A percentile compares a stretch with the other conserved stretches of the same genome.
Evolutionary conservation across 2,888 invertebrate genomes (phyloP).

Genomic region (Sycophila texana): DNA sequence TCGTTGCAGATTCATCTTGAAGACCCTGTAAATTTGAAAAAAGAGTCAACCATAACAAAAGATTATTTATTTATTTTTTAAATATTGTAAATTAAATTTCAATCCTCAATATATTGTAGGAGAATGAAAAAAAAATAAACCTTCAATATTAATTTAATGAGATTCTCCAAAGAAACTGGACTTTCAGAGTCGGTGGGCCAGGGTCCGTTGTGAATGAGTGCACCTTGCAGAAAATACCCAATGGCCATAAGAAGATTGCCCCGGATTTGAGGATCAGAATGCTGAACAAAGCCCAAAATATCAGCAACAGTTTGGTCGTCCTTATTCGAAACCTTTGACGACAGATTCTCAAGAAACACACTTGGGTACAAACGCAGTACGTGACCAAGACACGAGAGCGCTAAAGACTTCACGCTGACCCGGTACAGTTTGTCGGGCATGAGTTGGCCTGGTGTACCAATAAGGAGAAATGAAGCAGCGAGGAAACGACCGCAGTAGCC

Average conservation of each 20-base stretch:
- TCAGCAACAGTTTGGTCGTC: slow-evolving; percentile 80
- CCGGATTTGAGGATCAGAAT: slow-evolving; percentile 89
- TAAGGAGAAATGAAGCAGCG: slow-evolving; percentile 84
- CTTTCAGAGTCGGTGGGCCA: not conserved
- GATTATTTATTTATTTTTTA: too few species aligned
- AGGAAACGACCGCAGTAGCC: slow-evolving; percentile 85
- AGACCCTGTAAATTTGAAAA: slow-evolving; percentile 79
- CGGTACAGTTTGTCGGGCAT: slow-evolving; percentile 86
- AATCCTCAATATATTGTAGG: too few species aligned
- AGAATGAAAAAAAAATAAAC: slow-evolving; percentile 70
- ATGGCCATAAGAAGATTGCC: slow-evolving; percentile 84
- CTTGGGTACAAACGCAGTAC: slow-evolving; percentile 86
- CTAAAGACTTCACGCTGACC: slow-evolving; percentile 93
- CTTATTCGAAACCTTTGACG: slow-evolving; percentile 64
- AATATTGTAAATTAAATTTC: not conserved
- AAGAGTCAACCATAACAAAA: too few species aligned
- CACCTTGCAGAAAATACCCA: slow-evolving; percentile 79
- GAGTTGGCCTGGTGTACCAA: slow-evolving; percentile 79
- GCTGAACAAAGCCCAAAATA: slow-evolving; percentile 82
- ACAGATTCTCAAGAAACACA: slow-evolving; percentile 80
- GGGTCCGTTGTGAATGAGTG: slow-evolving; percentile 16
- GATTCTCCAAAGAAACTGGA: slow-evolving; percentile 75
- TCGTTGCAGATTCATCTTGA: slow-evolving; percentile 85
- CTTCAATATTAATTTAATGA: slow-evolving; percentile 78
- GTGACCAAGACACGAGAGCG: slow-evolving; percentile 87